Evolutionary conservation across 2,888 invertebrate genomes (phyloP), one percentile per base, ranked within the genome.

Genomic region (Serripes groenlandicus): DNA sequence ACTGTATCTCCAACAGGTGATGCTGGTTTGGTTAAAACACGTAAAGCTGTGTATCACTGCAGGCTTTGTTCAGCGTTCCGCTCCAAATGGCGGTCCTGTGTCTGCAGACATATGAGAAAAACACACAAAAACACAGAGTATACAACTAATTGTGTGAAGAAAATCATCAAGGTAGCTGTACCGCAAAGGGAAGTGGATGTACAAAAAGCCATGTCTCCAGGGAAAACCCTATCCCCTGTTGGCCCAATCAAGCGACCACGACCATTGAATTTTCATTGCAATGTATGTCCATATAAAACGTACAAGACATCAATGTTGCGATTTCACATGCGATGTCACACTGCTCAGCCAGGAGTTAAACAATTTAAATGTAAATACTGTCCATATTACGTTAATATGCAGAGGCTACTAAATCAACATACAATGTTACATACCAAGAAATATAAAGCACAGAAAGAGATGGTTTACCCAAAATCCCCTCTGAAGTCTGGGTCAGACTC

Each of bases 341-440:
- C 96, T 71, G 96, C 97, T 21, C 94, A 94, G 84, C 95, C 96
- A 0, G 96, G 96, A 77, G 96, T 96, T 78, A 96, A 97, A 62
- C 96, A 96, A 88, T 97, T 96, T 93, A 97, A 97, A 94, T 98
- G 98, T 94, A 96, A 96, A 90, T 96, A 96, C 91, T 98, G 98
- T 93, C 97, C 97, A 0, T 98, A 96, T 95, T 97, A 96, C 93
- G 97, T 97, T 0, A 96, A 91, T 66, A 92, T 92, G n/a, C 81
- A 88, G 11, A 84, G 93, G 7, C 90, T 93, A 90, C 95, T 97
- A 35, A 95, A 96, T 73, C 96, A 96, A 87, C 97, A 97, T 94
- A 95, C 97, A 68, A 94, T 95, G 80, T 93, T 97, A 23, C 97
- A 97, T 77, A 23, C 74, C 34, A 75, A 83, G 79, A 78, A 85